Conservation (phyloP, 1,140 invertebrate genomes). For the Drosophila orosa region DNA sequence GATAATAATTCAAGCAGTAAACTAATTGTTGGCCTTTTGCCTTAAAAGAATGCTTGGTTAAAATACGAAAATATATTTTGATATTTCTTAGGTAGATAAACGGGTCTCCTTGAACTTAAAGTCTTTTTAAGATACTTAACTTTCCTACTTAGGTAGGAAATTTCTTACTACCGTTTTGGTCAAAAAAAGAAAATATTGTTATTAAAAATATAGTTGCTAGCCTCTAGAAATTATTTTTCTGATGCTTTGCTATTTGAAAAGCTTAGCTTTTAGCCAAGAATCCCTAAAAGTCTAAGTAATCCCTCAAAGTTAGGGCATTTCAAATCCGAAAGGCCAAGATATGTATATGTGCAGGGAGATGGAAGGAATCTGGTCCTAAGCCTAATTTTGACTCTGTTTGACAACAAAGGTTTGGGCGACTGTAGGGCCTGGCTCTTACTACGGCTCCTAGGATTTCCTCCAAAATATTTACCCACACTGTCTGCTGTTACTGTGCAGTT, state of each 20-base stretch:
- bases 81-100: too few species aligned
- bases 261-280: too few species aligned
- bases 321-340: constrained; percentile 13
- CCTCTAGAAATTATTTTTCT: neutral
- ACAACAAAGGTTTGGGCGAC: constrained; percentile 31
- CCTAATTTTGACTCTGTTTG: constrained; percentile 52
- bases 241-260: neutral
- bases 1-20: too few species aligned
- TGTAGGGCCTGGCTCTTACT: neutral
- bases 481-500: constrained; percentile 21
- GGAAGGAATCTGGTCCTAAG: constrained; percentile 45
- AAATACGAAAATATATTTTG: too few species aligned
- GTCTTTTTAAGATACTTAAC: too few species aligned
- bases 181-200: neutral
- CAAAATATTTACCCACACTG: constrained; percentile 35
- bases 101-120: too few species aligned
- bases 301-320: neutral
- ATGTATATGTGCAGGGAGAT: constrained; percentile 20
- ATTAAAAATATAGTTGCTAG: neutral
- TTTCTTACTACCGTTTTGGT: too few species aligned
- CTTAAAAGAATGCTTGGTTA: too few species aligned
- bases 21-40: too few species aligned
- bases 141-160: too few species aligned
- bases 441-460: constrained; percentile 9
- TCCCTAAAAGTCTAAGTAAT: neutral